A percentile compares a stretch with the other conserved stretches of the same genome.
Evolutionary conservation across 2,797 vertebrate species (phyloP).

Genomic region (Anguilla megastoma): DNA sequence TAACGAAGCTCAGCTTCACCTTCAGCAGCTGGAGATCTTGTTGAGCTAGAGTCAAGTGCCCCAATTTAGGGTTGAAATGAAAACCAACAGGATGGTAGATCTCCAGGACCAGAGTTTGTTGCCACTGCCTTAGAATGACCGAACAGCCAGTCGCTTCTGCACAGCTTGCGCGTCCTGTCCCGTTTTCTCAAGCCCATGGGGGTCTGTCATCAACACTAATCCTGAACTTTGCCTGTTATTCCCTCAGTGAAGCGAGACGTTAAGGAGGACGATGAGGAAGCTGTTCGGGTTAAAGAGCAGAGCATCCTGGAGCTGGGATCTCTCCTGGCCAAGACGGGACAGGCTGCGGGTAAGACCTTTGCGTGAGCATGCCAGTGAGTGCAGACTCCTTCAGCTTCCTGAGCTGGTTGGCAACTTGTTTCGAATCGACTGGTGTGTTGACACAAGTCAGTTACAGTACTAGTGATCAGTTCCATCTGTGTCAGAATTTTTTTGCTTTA

Average conservation of each 20-base stretch:
- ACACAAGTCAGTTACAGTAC: not conserved
- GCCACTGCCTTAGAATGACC: not conserved
- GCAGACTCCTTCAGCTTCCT: not conserved
- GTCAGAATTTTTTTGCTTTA: not conserved
- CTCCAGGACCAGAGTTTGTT: not conserved
- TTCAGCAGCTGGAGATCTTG: no score
- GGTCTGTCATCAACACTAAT: not conserved
- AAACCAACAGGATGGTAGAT: no score
- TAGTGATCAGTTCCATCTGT: not conserved
- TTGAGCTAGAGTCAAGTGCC: no score
- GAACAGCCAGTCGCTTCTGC: not conserved
- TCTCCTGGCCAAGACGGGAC: slow-evolving; percentile 92
- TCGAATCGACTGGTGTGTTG: not conserved
- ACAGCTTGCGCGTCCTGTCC: not conserved
- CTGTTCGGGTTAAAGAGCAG: slow-evolving; percentile 94
- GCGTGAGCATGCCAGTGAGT: not conserved
- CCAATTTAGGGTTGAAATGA: no score
- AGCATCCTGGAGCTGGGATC: slow-evolving; percentile 95
- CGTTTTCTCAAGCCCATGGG: not conserved
- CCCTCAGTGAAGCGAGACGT: slow-evolving; percentile 91
- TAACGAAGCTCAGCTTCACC: no score
- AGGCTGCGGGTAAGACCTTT: slow-evolving; percentile 84
- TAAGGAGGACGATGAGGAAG: slow-evolving; percentile 93
- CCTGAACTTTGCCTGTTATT: not conserved
- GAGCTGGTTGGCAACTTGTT: not conserved